Base-by-base conservation (phyloP, 2,113 vertebrate genomes). In the Mesembrinibis cayennensis region DNA sequence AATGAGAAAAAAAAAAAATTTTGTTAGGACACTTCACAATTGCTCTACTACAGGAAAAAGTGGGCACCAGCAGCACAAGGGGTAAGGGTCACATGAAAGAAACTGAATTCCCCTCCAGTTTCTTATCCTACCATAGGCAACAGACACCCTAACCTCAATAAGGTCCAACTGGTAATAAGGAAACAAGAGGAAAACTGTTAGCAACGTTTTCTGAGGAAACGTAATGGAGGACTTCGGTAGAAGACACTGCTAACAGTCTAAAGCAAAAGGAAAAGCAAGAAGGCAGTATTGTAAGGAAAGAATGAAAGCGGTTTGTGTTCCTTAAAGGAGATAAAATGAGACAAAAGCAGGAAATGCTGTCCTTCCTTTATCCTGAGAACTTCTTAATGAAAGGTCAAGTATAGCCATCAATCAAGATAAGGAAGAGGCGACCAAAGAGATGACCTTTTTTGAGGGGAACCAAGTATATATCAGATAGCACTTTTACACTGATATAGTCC, bases 341-440 rank as follows among this genome's bases (percentile, higher is more conserved):
- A 98, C 97, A 98, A 98, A 98, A 93, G 96, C 86, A 97, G 98
- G 98, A 98, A 98, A 96, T 89, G 58, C 71, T 97, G 97, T 97
- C 91, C 96, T 98, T 98, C 89, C 97, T 96, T 98, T 88, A 95
- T 97, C 97, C 96, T 94, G 94, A 94, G 72, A 67, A 90, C 74
- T 87, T 97, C 85, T 93, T 93, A 94, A 34, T 83, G 90, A 91
- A 97, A 97, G 97, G 97, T 97, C 97, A 98, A 97, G 86, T 87
- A 89, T 90, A 97, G 73, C 53, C 92, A 98, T 98, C 95, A 93
- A 70, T 98, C 97, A 98, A 69, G 87, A 96, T 95, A 97, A 97
- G 90, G 89, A 70, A 93, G 78, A 96, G 40, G 32, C 52, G 25
- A 95, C 73, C 29, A 81, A 91, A 96, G 87, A 80, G 85, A 94